phyloP scores from a whole-genome alignment of 1,140 invertebrate genomes.

The Drosophila orena region DNA sequence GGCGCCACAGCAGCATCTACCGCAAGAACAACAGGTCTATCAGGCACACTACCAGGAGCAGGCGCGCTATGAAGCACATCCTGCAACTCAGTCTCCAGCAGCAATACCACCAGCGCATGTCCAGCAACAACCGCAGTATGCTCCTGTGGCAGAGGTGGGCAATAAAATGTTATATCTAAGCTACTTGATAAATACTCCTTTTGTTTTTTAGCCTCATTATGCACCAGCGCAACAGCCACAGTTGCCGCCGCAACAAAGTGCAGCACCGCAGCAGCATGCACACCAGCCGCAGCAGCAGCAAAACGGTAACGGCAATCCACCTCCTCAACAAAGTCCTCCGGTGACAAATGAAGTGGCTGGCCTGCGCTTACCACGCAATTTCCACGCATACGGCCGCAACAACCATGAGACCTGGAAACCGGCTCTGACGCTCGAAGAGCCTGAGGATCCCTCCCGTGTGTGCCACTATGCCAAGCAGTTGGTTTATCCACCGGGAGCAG shows the following conservation, averaged over 20 bases:
- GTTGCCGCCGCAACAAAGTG: slow-evolving; percentile 5
- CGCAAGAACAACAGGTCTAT: slow-evolving; percentile 41
- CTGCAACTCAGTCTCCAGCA: slow-evolving; percentile 6
- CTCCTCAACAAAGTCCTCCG: neutral
- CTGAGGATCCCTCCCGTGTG: slow-evolving; percentile 74
- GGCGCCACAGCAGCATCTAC: slow-evolving; percentile 28
- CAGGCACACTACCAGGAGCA: slow-evolving; percentile 40
- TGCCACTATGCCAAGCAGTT: slow-evolving; percentile 79
- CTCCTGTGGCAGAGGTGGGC: slow-evolving; percentile 27
- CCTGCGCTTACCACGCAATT: slow-evolving; percentile 71
- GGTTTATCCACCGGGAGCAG: slow-evolving; percentile 71
- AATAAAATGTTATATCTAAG: neutral
- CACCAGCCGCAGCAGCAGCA: slow-evolving; percentile 10
- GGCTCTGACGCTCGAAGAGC: slow-evolving; percentile 79
- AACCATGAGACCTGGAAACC: slow-evolving; percentile 84
- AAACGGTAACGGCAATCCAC: slow-evolving; percentile 42
- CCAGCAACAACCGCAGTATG: slow-evolving; percentile 27
- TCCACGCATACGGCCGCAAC: slow-evolving; percentile 73
- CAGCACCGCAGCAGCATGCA: slow-evolving; percentile 29
- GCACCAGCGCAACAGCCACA: slow-evolving; percentile 3
- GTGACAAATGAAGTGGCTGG: slow-evolving; percentile 38
- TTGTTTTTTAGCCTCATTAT: slow-evolving; percentile 7
- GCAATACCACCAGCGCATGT: slow-evolving; percentile 4
- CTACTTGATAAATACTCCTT: neutral
- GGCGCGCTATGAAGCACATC: slow-evolving; percentile 36